phyloP scores from a whole-genome alignment of 2,797 vertebrate genomes.

The Myotis pilosus region DNA sequence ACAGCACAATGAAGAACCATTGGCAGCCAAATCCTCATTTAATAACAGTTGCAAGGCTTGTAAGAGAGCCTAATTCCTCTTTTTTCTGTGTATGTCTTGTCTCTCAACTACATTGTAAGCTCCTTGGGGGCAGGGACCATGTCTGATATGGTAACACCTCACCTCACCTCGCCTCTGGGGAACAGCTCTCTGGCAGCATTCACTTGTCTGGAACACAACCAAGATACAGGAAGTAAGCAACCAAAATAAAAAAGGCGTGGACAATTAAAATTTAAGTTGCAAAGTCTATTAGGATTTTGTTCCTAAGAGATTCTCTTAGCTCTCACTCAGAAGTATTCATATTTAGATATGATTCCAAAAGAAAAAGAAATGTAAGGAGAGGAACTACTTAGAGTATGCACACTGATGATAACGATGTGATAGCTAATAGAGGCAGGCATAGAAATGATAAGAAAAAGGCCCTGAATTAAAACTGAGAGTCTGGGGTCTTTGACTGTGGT shows the following conservation, averaged over 20 bases:
- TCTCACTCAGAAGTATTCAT: background rate
- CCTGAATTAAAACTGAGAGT: background rate
- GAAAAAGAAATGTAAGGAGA: constrained; percentile 12
- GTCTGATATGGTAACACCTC: background rate
- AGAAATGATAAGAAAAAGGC: background rate
- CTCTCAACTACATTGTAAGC: constrained; percentile 54
- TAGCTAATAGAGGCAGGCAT: background rate
- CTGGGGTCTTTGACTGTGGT: background rate
- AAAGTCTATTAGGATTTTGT: constrained; percentile 9
- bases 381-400: background rate
- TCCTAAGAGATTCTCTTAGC: constrained; percentile 1
- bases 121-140: background rate
- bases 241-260: background rate
- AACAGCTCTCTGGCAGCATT: constrained; percentile 33
- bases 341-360: constrained; percentile 8
- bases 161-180: constrained; percentile 3
- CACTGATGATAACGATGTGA: background rate
- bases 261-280: constrained; percentile 10
- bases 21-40: background rate
- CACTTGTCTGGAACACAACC: constrained; percentile 38
- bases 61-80: constrained; percentile 32
- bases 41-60: constrained; percentile 15
- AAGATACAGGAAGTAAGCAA: constrained; percentile 56
- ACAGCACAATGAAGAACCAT: constrained; percentile 1
- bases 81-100: constrained; percentile 48